Evolutionary conservation across 2,113 vertebrate genomes (phyloP).

Genomic region (Petaurus breviceps): DNA sequence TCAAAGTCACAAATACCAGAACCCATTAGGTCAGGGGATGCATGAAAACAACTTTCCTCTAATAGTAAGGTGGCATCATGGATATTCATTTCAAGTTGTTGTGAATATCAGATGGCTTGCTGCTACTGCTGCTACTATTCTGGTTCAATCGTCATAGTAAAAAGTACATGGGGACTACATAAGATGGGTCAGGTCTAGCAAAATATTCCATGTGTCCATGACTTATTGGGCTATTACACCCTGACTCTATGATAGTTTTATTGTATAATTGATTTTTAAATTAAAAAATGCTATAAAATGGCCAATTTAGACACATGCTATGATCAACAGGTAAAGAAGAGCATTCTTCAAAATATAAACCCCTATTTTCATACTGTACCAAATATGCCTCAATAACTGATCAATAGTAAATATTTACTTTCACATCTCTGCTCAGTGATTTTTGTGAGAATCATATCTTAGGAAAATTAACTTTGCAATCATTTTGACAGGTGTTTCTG

Average conservation of each 20-base stretch:
- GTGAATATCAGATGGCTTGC: not conserved
- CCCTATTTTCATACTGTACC: not conserved
- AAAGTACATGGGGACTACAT: not conserved
- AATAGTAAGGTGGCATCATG: not conserved
- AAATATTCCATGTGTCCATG: not conserved
- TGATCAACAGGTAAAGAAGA: not conserved
- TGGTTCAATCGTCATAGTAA: not conserved
- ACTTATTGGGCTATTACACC: not conserved
- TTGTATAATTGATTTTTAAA: not conserved
- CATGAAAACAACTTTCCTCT: not conserved
- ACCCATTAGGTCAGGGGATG: not conserved
- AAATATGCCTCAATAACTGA: not conserved
- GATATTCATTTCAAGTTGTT: not conserved
- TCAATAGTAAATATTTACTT: not conserved
- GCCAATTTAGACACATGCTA: not conserved
- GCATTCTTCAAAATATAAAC: constrained; percentile 1
- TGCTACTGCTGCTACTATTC: not conserved
- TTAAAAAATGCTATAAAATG: not conserved
- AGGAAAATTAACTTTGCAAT: not conserved
- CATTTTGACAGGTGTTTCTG: not conserved
- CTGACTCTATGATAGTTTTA: not conserved
- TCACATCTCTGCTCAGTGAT: not conserved
- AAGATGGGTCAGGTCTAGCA: not conserved
- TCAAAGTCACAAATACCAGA: not conserved
- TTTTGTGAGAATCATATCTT: not conserved